phyloP scores from a whole-genome alignment of 2,888 invertebrate species.

The Rhamnusium bicolor region DNA sequence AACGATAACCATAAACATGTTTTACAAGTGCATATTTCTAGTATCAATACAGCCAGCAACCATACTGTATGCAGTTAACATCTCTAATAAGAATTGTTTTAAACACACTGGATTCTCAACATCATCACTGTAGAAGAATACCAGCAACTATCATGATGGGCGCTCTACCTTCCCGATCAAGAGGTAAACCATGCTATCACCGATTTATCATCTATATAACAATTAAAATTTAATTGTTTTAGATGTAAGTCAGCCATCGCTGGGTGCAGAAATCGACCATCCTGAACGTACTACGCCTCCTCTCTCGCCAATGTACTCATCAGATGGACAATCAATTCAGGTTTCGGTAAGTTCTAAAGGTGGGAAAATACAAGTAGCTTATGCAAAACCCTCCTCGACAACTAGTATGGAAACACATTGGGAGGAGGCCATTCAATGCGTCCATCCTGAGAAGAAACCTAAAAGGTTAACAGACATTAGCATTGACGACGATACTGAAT shows the following conservation, averaged over 20 bases:
- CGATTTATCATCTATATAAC: background rate
- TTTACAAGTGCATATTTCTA: constrained; percentile 62
- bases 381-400: constrained; percentile 68
- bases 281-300: constrained; percentile 75
- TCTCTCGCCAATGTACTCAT: constrained; percentile 77
- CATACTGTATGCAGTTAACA: constrained; percentile 81
- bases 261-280: constrained; percentile 80
- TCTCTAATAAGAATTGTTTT: constrained; percentile 90
- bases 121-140: constrained; percentile 91
- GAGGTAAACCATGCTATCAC: constrained; percentile 73
- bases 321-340: constrained; percentile 73
- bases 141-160: constrained; percentile 86
- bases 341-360: constrained; percentile 69
- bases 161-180: constrained; percentile 78
- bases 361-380: constrained; percentile 68
- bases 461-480: constrained; percentile 59
- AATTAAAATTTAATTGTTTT: constrained; percentile 41
- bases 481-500: constrained; percentile 88
- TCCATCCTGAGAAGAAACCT: constrained; percentile 63
- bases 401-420: constrained; percentile 79
- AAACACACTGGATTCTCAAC: constrained; percentile 92
- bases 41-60: constrained; percentile 85
- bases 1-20: too few species aligned
- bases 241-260: constrained; percentile 85
- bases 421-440: constrained; percentile 76